A percentile compares a stretch with the other conserved stretches of the same genome.
Conservation (phyloP, 2,797 vertebrate species). For the Labeo calbasu region DNA sequence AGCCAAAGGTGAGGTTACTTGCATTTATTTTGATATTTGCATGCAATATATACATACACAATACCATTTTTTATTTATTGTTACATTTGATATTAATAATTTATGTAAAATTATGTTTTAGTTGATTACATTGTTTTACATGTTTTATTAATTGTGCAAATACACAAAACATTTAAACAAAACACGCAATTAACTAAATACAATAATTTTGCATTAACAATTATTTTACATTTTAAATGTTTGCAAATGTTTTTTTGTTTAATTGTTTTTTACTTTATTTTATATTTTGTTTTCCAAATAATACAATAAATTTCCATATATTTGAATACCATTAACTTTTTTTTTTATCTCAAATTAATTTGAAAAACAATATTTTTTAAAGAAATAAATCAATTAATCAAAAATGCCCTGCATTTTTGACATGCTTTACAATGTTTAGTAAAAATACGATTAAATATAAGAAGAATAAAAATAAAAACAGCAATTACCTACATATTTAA, state of each 20-base stretch:
- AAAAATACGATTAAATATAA: not conserved
- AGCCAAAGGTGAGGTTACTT: slow-evolving; percentile 68
- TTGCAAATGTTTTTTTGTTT: not conserved
- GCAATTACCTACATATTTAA: not conserved
- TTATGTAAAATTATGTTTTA: not conserved
- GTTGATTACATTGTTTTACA: not conserved
- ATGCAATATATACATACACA: not conserved
- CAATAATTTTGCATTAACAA: not conserved
- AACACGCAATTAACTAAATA: not conserved
- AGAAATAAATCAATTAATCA: too few species aligned
- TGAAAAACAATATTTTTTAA: too few species aligned
- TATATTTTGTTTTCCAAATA: not conserved
- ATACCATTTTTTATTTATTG: not conserved
- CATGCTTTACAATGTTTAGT: not conserved
- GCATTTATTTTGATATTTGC: too few species aligned
- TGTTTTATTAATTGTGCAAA: not conserved
- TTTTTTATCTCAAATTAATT: too few species aligned
- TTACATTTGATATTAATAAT: not conserved
- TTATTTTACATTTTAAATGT: not conserved
- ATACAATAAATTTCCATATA: not conserved
- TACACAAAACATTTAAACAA: not conserved
- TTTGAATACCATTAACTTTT: not conserved
- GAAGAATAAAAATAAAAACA: not conserved
- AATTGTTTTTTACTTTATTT: not conserved
- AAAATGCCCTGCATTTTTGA: not conserved